Conservation (phyloP, 1,140 invertebrate genomes). For the Drosophila bocqueti region DNA sequence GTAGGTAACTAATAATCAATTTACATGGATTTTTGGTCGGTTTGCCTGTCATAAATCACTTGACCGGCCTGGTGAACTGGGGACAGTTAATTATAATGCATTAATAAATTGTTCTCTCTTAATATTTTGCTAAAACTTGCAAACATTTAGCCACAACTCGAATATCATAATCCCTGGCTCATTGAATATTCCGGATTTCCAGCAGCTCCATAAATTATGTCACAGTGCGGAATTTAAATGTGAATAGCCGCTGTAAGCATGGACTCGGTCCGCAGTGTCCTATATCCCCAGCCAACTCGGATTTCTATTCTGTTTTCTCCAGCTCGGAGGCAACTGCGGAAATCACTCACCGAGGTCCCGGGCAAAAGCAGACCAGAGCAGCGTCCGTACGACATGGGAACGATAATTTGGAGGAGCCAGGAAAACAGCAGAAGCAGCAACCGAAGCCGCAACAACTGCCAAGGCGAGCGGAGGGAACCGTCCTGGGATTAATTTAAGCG, state of each 20-base stretch:
- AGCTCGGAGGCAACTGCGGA: not conserved
- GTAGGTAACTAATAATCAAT: slow-evolving; percentile 10
- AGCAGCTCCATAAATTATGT: slow-evolving; percentile 8
- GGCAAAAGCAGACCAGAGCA: slow-evolving; percentile 11
- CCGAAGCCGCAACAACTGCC: slow-evolving; percentile 3
- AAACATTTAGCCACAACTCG: slow-evolving; percentile 5
- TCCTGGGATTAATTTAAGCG: slow-evolving; percentile 71
- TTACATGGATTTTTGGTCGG: slow-evolving; percentile 2
- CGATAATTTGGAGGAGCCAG: slow-evolving; percentile 62
- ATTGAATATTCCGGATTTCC: slow-evolving; percentile 3
- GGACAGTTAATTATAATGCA: slow-evolving; percentile 9
- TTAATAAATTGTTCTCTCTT: slow-evolving; percentile 1
- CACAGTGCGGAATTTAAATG: slow-evolving; percentile 1
- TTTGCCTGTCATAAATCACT: slow-evolving; percentile 1
- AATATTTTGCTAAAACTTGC: slow-evolving; percentile 2
- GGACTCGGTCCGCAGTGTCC: not conserved
- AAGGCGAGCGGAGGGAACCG: slow-evolving; percentile 42
- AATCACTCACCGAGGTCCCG: slow-evolving; percentile 23
- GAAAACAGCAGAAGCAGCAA: slow-evolving; percentile 13
- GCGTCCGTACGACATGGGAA: slow-evolving; percentile 67
- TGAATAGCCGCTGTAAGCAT: not conserved
- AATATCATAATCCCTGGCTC: slow-evolving; percentile 6
- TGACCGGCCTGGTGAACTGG: not conserved
- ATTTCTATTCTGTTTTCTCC: slow-evolving; percentile 7
- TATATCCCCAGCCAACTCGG: slow-evolving; percentile 13